Conservation (phyloP, 2,888 invertebrate species). For the Dynastes grantii region DNA sequence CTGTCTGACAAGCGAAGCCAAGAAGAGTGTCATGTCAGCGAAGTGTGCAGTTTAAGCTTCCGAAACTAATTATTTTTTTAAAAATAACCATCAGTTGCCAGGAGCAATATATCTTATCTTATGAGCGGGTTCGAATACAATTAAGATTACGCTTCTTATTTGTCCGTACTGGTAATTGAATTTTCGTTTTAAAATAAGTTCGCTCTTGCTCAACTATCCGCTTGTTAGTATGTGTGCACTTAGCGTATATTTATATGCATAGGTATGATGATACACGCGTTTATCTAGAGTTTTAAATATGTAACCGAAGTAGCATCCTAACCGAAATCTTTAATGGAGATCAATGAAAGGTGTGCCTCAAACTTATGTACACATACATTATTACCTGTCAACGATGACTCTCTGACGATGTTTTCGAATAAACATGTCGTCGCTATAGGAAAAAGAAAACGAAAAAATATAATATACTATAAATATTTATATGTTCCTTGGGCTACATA, state of each 20-base stretch:
- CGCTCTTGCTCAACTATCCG: slow-evolving; percentile 9
- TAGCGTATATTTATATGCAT: slow-evolving; percentile 25
- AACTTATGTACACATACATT: slow-evolving; percentile 19
- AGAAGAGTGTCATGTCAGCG: slow-evolving; percentile 19
- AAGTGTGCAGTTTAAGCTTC: slow-evolving; percentile 49
- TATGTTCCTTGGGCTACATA: not conserved
- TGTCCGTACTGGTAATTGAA: slow-evolving; percentile 43
- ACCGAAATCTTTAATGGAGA: slow-evolving; percentile 19
- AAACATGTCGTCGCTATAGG: slow-evolving; percentile 25
- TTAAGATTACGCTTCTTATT: slow-evolving; percentile 45
- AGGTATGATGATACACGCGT: slow-evolving; percentile 19
- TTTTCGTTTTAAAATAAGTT: slow-evolving; percentile 45
- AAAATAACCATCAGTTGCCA: slow-evolving; percentile 49
- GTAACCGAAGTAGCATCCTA: slow-evolving; percentile 37
- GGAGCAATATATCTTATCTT: slow-evolving; percentile 45
- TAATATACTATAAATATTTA: slow-evolving; percentile 31
- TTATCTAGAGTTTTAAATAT: slow-evolving; percentile 30
- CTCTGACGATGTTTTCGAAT: slow-evolving; percentile 14
- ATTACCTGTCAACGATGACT: slow-evolving; percentile 26
- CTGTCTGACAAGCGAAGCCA: slow-evolving; percentile 24
- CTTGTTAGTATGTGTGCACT: slow-evolving; percentile 1
- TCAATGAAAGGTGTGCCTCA: slow-evolving; percentile 38
- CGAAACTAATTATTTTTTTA: slow-evolving; percentile 53
- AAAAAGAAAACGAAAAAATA: not conserved
- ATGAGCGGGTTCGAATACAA: slow-evolving; percentile 38